Evolutionary conservation across 2,888 invertebrate species (phyloP), one percentile per base, ranked within the genome.

Genomic region (Diarsia mendica): DNA sequence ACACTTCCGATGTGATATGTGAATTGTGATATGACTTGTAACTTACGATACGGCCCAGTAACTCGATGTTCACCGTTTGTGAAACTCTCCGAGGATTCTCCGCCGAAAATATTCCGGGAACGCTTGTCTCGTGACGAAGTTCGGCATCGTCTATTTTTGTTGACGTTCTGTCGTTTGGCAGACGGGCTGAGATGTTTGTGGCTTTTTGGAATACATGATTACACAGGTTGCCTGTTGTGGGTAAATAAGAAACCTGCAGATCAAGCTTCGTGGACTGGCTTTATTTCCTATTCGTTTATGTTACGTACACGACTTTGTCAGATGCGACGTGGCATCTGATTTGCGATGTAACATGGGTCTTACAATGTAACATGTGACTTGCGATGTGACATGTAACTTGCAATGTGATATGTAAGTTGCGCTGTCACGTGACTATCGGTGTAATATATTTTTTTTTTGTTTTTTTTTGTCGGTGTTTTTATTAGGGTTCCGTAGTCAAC

Each of bases 11-110:
- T 51, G 9, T 20, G 9, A 51, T 0, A 3, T 20, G 0, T 51
- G 39, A 39, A 3, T 39, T 39, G 39, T 39, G 23, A 55, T 53
- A 13, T 55, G 11, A n/a, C 53, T 3, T 10, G 8, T n/a, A 5
- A n/a, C 51, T 51, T 51, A 20, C 51, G 20, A n/a, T n/a, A n/a
- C 91, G 93, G 88, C 80, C 86, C 89, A 89, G 86, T 90, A 86
- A 88, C 84, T 84, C 80, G 78, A 83, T n/a, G n/a, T n/a, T n/a
- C n/a, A n/a, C n/a, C 88, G 80, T 72, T 77, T 64, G 72, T 55
- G 84, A 49, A 80, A 72, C 51, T 84, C 84, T 70, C 72, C 72
- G 80, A 84, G 77, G 70, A 65, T 84, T 80, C 72, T 39, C 18
- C 9, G 44, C 48, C 60, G 70, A 83, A 83, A 84, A 84, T 82